Percentiles rank a stretch among this genome's conserved stretches.
Conservation (phyloP, 2,797 vertebrate genomes). For the Distichodus sexfasciatus region DNA sequence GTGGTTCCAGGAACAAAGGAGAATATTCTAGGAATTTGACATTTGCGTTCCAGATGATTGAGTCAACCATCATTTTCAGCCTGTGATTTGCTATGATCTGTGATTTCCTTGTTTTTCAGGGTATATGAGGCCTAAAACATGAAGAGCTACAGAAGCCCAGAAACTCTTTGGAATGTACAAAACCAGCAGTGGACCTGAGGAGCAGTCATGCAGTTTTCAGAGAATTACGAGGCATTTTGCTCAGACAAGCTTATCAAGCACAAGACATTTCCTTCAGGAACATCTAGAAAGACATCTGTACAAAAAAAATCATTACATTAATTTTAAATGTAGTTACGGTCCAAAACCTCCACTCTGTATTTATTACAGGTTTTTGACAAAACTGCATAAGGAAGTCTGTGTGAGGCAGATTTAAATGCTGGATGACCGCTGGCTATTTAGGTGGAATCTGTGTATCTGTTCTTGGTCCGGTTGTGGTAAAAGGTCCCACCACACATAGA, state of each 20-base stretch:
- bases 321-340: conserved; percentile 31
- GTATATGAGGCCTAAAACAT: conserved; percentile 75
- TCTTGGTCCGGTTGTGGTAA: conserved; percentile 46
- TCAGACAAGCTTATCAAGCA: conserved; percentile 59
- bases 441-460: conserved; percentile 30
- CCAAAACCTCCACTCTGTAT: conserved; percentile 32
- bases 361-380: conserved; percentile 24
- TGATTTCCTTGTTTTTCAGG: conserved; percentile 56
- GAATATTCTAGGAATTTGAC: background rate
- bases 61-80: background rate
- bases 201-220: conserved; percentile 40
- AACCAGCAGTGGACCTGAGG: conserved; percentile 41
- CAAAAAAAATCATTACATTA: conserved; percentile 23
- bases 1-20: too few relatives aligned
- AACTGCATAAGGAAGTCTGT: conserved; percentile 15
- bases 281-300: conserved; percentile 45
- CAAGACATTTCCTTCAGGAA: conserved; percentile 58
- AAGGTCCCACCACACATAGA: conserved; percentile 40
- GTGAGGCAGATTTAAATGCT: conserved; percentile 31
- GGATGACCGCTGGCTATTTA: conserved; percentile 20
- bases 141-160: conserved; percentile 21
- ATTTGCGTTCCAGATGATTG: background rate
- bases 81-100: background rate
- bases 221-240: conserved; percentile 42
- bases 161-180: conserved; percentile 35